Base-by-base conservation (phyloP, 2,797 vertebrate species). In the Oryzias dopingdopingensis region DNA sequence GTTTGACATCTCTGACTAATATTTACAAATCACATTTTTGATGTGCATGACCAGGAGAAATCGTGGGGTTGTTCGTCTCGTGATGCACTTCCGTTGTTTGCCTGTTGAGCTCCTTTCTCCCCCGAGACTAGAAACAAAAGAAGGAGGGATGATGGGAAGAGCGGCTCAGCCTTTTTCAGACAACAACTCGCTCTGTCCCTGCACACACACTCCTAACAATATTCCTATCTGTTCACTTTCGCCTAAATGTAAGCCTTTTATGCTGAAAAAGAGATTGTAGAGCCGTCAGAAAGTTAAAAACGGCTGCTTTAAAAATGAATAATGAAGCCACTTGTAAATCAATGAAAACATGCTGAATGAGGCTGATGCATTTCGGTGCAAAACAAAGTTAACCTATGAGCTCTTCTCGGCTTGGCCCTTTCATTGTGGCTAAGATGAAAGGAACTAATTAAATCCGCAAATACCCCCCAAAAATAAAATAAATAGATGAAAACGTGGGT, bases 101-200 rank as follows among this genome's bases (percentile, higher is more conserved):
- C 86, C 77, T 84, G 86, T 84, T 68, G 82, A 89, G 88, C 87
- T 57, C 66, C 71, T 77, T 72, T 65, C 67, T 65, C 81, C 85
- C 88, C 40, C 42, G 89, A 90, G 90, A 85, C 83, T 62, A 69
- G 78, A 88, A 75, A 92, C 90, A 92, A 91, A 91, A 84, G 81
- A 88, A 82, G 61, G 77, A 82, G 83, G 87, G 84, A 86, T 77
- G 62, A 77, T 68, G 75, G 71, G 77, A 82, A 88, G 84, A 82
- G 81, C 72, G 71, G 79, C 79, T 75, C 82, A 77, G 86, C 85
- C 86, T 88, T 88, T 91, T 86, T 82, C 83, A 82, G 77, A 87
- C 89, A 93, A 89, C 85, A 22, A 88, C 82, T 79, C 84, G 76
- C 84, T 81, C 81, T 87, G 85, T 88, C 70, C 77, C 76, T 74